A percentile compares a stretch with the other conserved stretches of the same genome.
These are phyloP conservation scores for Aphelocoma californica DNA, from an alignment of 2,797 vertebrate genomes.

Conservation along the genomic window DNA sequence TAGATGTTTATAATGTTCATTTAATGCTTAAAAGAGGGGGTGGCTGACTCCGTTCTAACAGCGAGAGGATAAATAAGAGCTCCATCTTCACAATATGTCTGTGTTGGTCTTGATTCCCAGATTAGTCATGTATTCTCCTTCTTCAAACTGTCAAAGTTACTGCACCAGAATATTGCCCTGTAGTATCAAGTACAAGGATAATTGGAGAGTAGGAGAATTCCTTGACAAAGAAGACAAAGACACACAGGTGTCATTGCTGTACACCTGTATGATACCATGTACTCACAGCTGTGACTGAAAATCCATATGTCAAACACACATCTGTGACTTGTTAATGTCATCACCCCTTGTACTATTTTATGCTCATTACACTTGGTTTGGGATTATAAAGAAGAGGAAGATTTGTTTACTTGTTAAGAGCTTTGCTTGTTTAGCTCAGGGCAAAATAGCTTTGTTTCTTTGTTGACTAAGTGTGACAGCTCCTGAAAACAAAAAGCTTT, in stretches of 20 bases:
- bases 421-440: not conserved
- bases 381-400: not conserved
- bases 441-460: not conserved
- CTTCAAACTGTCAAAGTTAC: not conserved
- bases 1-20: not conserved
- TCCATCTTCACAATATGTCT: not conserved
- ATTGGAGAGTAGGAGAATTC: not conserved
- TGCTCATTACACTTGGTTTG: not conserved
- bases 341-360: not conserved
- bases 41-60: accelerated
- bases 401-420: not conserved
- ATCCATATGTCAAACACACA: not conserved
- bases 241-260: not conserved
- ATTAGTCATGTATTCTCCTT: not conserved
- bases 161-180: not conserved
- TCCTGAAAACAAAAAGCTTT: not conserved
- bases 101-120: not conserved
- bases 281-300: not conserved
- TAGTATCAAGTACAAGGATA: not conserved
- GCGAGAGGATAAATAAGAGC: not conserved
- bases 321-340: not conserved
- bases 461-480: not conserved
- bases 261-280: not conserved
- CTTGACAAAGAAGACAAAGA: not conserved
- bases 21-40: not conserved